phyloP scores from a whole-genome alignment of 2,888 invertebrate species.

The Argyra leucocephala region DNA sequence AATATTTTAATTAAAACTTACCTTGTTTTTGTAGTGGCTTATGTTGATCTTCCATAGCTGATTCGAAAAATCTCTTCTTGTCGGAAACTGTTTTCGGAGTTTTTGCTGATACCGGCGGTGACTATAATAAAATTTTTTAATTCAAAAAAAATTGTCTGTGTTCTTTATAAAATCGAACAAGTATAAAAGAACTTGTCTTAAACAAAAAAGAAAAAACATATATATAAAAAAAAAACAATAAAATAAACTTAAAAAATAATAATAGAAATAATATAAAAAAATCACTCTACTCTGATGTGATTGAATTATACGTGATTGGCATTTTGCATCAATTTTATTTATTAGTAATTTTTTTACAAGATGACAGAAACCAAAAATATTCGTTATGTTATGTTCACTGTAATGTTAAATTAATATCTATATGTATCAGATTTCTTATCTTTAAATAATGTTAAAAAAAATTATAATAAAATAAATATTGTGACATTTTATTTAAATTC shows the following conservation, averaged over 20 bases:
- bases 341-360: background rate
- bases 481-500: no score
- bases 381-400: background rate
- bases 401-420: background rate
- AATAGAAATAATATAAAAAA: background rate
- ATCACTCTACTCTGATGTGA: background rate
- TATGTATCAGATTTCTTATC: no score
- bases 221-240: background rate
- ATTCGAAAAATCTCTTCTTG: slow-evolving; percentile 90
- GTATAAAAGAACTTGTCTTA: no score
- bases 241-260: background rate
- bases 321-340: background rate
- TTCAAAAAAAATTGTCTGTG: no score
- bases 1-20: slow-evolving; percentile 35
- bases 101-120: slow-evolving; percentile 62
- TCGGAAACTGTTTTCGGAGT: slow-evolving; percentile 81
- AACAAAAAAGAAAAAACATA: background rate
- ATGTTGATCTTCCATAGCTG: slow-evolving; percentile 86
- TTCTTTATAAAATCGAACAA: no score
- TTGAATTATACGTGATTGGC: background rate
- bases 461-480: background rate
- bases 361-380: no score
- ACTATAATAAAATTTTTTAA: slow-evolving; percentile 21
- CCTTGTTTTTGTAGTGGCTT: slow-evolving; percentile 78
- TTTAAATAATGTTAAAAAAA: no score